These are phyloP conservation scores for Euthynnus affinis DNA, from an alignment of 2,797 vertebrate genomes.

Conservation along the genomic window DNA sequence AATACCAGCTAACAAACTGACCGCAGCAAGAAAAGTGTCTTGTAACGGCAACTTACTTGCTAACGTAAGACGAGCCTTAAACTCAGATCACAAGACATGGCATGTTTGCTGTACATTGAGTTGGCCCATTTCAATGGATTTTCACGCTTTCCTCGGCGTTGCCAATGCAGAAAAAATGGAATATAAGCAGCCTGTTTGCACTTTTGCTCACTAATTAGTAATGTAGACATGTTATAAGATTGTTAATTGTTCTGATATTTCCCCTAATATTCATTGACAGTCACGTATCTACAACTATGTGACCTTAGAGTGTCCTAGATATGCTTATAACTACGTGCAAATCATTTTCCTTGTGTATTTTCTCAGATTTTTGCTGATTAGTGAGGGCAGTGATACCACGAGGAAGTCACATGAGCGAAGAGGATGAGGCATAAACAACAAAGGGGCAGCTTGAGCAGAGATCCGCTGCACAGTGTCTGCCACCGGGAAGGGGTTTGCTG, in stretches of 20 bases:
- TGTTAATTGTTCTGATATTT: neutral
- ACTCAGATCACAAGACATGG: neutral
- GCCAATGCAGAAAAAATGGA: neutral
- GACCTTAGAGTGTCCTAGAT: too few relatives aligned
- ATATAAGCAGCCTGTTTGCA: neutral
- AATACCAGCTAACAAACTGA: neutral
- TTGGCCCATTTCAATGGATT: neutral
- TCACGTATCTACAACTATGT: neutral
- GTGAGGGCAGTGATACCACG: constrained; percentile 79
- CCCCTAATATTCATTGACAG: neutral
- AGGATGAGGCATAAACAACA: constrained; percentile 82
- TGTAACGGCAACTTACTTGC: neutral
- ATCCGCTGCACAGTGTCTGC: constrained; percentile 57
- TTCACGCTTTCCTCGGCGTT: neutral
- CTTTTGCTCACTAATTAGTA: neutral
- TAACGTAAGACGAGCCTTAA: neutral
- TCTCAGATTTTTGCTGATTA: constrained; percentile 74
- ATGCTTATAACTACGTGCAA: neutral
- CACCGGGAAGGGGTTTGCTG: constrained; percentile 50
- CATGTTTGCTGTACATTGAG: neutral
- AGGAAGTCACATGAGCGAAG: constrained; percentile 86
- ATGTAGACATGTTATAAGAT: neutral
- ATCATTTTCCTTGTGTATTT: constrained; percentile 29
- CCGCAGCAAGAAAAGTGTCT: neutral
- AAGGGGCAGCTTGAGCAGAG: constrained; percentile 66